Base-by-base conservation (phyloP, 2,888 invertebrate species). In the Frankliniella fusca region DNA sequence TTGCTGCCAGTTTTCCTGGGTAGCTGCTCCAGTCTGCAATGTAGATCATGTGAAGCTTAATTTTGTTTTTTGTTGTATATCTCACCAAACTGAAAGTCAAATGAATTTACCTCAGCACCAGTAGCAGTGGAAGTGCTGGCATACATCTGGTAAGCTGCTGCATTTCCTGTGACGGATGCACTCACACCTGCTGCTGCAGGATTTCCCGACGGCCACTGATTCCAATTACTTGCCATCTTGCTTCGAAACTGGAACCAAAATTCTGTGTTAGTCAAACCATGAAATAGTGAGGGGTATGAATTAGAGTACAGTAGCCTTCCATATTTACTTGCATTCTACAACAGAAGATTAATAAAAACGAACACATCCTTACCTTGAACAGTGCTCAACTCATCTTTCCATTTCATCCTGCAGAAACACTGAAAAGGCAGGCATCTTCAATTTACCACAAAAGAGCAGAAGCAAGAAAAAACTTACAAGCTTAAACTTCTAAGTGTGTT, bases 61-160 rank as follows among this genome's bases (percentile, higher is more conserved):
- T 38, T 38, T 38, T 38, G 38, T 38, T 5, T 38, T 38, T 2
- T 38, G 38, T 38, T 38, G 5, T 38, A 5, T 38, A 38, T 38
- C 38, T 38, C 5, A 5, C 38, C 3, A 38, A 5, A 38, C 38
- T 38, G 38, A 38, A 2, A 38, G 38, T 38, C 38, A 38, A 2
- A 38, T 3, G 5, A 86, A 92, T 93, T 87, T 93, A 93, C 65
- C 88, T 92, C 89, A 85, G 91, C 89, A 80, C 92, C 89, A 93
- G 93, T 93, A 87, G 93, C 93, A 85, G 93, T 93, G 80, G 91
- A 88, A 10, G 38, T 3, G 5, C 38, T 5, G 3, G 38, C 54
- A 15, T 54, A 54, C 11, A 15, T 54, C 18, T 76, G 27, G 27
- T 76, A 76, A 76, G 12, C 70, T 76, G 70, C 70, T 27, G 70